These are phyloP conservation scores for Dryomyza anilis DNA, from an alignment of 2,888 invertebrate genomes.

Conservation along the genomic window DNA sequence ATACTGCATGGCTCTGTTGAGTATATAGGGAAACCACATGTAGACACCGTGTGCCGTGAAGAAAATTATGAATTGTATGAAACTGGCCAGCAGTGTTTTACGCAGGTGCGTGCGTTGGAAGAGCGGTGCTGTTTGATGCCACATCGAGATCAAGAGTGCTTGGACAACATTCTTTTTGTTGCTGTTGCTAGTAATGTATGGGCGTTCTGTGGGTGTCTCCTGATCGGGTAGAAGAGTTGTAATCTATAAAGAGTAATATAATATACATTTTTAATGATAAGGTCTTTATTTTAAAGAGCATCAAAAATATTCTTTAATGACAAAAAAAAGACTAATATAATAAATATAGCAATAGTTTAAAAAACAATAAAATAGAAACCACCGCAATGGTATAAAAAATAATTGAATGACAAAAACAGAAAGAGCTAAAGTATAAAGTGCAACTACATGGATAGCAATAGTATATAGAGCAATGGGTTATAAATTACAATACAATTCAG, in stretches of 20 bases:
- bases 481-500: too few species aligned
- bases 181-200: conserved; percentile 1
- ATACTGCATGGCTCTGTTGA: conserved; percentile 49
- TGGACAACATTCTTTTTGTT: conserved; percentile 1
- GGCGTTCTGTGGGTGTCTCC: conserved; percentile 2
- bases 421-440: too few species aligned
- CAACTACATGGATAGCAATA: too few species aligned
- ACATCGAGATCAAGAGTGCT: conserved; percentile 43
- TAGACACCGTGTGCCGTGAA: conserved; percentile 52
- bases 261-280: too few species aligned
- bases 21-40: conserved; percentile 57
- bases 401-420: too few species aligned
- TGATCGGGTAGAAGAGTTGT: background rate
- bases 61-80: conserved; percentile 52
- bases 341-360: too few species aligned
- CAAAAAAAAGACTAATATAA: too few species aligned
- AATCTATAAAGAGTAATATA: background rate
- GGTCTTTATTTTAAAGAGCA: too few species aligned
- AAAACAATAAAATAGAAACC: too few species aligned
- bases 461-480: too few species aligned
- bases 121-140: conserved; percentile 54
- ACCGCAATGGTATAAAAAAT: too few species aligned
- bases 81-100: conserved; percentile 48
- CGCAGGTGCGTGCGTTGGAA: conserved; percentile 47
- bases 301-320: too few species aligned